Evolutionary conservation across 2,113 vertebrate genomes (phyloP), one percentile per base, ranked within the genome.

Genomic region (Colius striatus): DNA sequence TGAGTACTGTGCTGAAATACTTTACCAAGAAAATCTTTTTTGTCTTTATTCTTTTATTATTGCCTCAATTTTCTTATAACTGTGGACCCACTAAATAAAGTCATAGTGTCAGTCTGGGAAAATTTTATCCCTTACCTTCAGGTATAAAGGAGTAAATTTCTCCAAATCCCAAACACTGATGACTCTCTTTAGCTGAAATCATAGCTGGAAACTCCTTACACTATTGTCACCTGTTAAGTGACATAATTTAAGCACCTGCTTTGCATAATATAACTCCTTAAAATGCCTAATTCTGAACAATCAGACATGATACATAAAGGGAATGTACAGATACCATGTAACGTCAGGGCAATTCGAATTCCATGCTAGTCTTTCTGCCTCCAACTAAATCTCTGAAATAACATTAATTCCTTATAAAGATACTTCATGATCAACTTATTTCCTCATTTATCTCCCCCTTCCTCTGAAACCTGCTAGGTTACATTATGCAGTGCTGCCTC

Each of bases 11-110:
- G 16, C 30, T 53, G 34, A 84, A 94, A 62, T 48, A 1, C 17
- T 89, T 73, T 54, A 41, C 30, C 67, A 16, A 34, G 43, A 66
- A 82, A 75, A 30, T 2, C 10, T 62, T 75, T 58, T 47, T 50
- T 87, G 17, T 60, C 12, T 81, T 84, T 45, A 73, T 70, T 53
- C 84, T 26, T 0, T 32, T 81, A 92, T 78, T 75, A 47, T 90
- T 74, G 43, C 34, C 15, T 89, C 25, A 60, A 9, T 87, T 34
- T 34, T 62, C 20, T 81, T 25, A 53, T 78, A 58, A 54, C 8
- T 4, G 3, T 25, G 22, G 4, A 9, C 10, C 3, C 1, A 21
- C 66, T 48, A 43, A 53, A 48, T 53, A 48, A 18, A 18, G 1
- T 20, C 41, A 2, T 45, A 61, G 19, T 16, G 3, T 78, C 17